phyloP scores from a whole-genome alignment of 2,113 vertebrate species.

The Cheirogaleus medius region DNA sequence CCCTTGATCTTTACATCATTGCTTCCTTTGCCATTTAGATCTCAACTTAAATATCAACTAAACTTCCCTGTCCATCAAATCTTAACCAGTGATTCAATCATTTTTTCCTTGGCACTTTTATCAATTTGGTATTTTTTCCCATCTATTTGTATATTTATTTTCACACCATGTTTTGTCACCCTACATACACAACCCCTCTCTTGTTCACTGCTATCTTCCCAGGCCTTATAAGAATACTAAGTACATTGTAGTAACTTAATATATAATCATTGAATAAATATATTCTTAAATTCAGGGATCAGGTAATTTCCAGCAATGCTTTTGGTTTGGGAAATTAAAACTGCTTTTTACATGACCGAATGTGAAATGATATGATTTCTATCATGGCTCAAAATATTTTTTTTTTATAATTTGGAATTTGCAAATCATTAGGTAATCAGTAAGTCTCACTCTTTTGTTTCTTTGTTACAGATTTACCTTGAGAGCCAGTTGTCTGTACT shows the following conservation, averaged over 20 bases:
- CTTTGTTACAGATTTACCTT: background rate
- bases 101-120: background rate
- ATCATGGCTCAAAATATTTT: background rate
- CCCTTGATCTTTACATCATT: background rate
- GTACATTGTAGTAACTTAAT: background rate
- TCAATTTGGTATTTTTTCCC: background rate
- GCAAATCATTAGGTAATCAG: background rate
- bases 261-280: background rate
- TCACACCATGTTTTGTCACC: background rate
- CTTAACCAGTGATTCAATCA: background rate
- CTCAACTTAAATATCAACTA: background rate
- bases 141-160: background rate
- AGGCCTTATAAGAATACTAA: background rate
- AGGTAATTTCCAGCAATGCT: background rate
- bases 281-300: background rate
- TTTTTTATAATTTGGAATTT: constrained; percentile 44
- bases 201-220: background rate
- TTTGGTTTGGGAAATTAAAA: background rate
- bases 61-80: background rate
- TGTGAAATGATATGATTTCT: background rate
- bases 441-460: background rate
- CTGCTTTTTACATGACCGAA: background rate
- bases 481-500: background rate
- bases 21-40: background rate
- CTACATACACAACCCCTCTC: background rate